Evolutionary conservation across 2,797 vertebrate genomes (phyloP).

Genomic region (Melanotaenia parkinsoni): DNA sequence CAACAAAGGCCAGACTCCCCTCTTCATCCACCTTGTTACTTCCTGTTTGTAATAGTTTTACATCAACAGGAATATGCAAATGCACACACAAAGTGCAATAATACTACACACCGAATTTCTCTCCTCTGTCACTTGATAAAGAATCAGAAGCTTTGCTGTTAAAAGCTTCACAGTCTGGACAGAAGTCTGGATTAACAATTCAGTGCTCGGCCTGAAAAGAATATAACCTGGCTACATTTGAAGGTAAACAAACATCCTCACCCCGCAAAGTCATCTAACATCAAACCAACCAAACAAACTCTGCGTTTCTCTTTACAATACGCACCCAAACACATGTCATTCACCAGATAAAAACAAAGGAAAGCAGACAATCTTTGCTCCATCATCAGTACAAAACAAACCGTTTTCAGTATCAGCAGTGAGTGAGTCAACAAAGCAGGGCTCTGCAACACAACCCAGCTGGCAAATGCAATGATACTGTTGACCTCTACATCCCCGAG

Average conservation of each 20-base stretch:
- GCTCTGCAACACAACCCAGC: conserved; percentile 8
- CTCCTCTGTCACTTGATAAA: no score
- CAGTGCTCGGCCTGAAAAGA: conserved; percentile 1
- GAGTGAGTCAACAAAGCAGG: neutral
- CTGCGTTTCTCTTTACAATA: no score
- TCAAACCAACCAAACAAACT: no score
- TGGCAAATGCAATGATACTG: conserved; percentile 1
- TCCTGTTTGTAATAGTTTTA: conserved; percentile 58
- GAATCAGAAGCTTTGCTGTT: neutral
- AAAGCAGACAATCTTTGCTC: neutral
- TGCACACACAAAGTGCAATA: neutral
- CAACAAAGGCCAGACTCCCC: neutral
- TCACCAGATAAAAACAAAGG: no score
- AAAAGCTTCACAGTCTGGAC: conserved; percentile 5
- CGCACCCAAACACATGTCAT: no score
- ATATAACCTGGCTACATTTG: conserved; percentile 1
- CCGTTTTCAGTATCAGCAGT: neutral
- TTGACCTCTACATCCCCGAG: neutral
- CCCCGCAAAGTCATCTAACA: no score
- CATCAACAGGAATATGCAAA: neutral
- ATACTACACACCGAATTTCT: neutral
- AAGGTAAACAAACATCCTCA: neutral
- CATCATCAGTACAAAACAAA: neutral
- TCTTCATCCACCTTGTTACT: conserved; percentile 19
- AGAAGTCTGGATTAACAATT: neutral